phyloP scores from a whole-genome alignment of 2,797 vertebrate genomes.

The Gymnopithys bicolor region DNA sequence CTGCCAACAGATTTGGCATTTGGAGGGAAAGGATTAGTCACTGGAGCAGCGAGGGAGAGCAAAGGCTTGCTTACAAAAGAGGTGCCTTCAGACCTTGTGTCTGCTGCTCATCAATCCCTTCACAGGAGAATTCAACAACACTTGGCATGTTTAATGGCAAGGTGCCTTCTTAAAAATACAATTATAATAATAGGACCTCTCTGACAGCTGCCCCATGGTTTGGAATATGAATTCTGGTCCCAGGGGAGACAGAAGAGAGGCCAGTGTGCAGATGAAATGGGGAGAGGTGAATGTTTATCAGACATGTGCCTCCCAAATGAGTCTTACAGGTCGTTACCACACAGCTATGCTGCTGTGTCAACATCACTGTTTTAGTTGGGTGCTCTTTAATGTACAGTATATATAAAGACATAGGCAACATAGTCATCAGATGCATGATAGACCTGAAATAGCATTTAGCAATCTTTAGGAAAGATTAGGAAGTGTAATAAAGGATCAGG shows the following conservation, averaged over 20 bases:
- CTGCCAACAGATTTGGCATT: not conserved
- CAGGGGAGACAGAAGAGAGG: not conserved
- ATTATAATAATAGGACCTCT: not conserved
- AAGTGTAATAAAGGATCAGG: not conserved
- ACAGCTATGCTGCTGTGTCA: not conserved
- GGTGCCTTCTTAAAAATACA: not conserved
- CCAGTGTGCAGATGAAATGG: not conserved
- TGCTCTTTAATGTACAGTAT: not conserved
- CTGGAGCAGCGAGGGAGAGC: not conserved
- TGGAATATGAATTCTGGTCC: not conserved
- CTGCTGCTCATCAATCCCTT: not conserved
- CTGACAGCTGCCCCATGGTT: not conserved
- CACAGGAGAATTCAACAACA: not conserved
- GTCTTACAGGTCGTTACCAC: not conserved
- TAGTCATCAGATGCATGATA: not conserved
- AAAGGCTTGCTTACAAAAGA: not conserved
- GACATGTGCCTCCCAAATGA: not conserved
- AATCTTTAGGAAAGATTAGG: not conserved
- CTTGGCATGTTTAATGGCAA: not conserved
- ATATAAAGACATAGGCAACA: not conserved
- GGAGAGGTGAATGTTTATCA: not conserved
- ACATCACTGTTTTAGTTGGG: not conserved
- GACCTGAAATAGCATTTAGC: not conserved
- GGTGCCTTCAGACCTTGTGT: not conserved
- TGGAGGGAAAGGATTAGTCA: slow-evolving; percentile 9